These are phyloP conservation scores for Meriones psammophilus DNA, from an alignment of 2,797 vertebrate species.

Conservation along the genomic window DNA sequence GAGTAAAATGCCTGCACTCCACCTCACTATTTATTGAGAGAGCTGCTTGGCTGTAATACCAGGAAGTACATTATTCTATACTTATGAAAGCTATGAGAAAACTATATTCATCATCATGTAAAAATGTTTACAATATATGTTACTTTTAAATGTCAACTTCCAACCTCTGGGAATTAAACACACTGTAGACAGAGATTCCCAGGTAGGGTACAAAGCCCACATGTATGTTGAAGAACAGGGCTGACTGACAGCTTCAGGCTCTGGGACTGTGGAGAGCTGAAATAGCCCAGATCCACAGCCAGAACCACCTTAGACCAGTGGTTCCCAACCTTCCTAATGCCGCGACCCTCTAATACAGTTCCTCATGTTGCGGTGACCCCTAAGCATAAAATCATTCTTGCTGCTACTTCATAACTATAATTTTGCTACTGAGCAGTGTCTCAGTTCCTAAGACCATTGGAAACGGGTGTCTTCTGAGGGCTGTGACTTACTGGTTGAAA, in stretches of 20 bases:
- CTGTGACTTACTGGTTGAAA: not conserved
- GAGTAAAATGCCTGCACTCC: not conserved
- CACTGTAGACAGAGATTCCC: not conserved
- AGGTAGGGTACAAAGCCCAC: not conserved
- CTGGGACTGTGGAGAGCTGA: not conserved
- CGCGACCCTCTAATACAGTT: not conserved
- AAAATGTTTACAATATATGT: not conserved
- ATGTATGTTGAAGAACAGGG: not conserved
- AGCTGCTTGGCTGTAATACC: not conserved
- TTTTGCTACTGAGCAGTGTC: not conserved
- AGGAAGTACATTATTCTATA: not conserved
- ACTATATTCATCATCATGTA: not conserved
- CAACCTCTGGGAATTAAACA: not conserved
- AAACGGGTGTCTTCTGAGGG: not conserved
- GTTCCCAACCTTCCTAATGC: not conserved
- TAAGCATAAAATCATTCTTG: not conserved
- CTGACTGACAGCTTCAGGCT: not conserved
- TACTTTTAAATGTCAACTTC: not conserved
- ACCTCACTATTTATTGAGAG: not conserved
- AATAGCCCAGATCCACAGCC: not conserved
- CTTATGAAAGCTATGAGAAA: constrained; percentile 29
- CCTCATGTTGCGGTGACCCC: not conserved
- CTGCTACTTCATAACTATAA: not conserved
- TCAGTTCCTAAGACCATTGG: not conserved
- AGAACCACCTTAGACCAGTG: not conserved